Conservation (phyloP, 1,140 invertebrate species). For the Drosophila novamexicana region DNA sequence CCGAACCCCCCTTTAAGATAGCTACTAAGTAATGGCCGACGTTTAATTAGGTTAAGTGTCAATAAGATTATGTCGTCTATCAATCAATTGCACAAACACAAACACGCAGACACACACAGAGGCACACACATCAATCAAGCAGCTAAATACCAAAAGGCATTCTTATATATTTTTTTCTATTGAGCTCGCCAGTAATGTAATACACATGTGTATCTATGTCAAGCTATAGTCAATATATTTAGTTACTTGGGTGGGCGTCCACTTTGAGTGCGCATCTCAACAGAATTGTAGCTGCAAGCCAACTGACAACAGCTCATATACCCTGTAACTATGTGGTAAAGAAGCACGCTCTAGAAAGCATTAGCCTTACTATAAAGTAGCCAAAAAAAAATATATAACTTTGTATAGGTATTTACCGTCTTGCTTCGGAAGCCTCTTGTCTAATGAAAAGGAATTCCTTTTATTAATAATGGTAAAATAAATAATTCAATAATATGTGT, state of each 20-base stretch:
- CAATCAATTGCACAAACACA: constrained; percentile 52
- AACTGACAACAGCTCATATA: too few species aligned
- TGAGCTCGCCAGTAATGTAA: constrained; percentile 15
- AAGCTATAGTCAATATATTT: background rate
- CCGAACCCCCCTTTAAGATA: background rate
- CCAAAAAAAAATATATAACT: too few species aligned
- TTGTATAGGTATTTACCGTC: too few species aligned
- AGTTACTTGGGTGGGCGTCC: background rate
- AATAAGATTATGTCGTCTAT: constrained; percentile 75
- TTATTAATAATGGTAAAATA: too few species aligned
- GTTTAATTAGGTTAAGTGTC: constrained; percentile 81
- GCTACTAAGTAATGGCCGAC: constrained; percentile 59
- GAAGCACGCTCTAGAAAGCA: too few species aligned
- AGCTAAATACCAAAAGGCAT: constrained; percentile 62
- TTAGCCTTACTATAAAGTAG: too few species aligned
- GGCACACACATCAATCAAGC: constrained; percentile 62
- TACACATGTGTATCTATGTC: constrained; percentile 17
- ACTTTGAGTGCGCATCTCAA: too few species aligned
- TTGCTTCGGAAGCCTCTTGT: too few species aligned
- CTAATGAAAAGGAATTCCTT: too few species aligned
- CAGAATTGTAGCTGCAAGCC: too few species aligned
- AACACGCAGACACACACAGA: constrained; percentile 3
- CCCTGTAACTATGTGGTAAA: too few species aligned
- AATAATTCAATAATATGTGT: too few species aligned
- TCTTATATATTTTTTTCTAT: constrained; percentile 15